These are phyloP conservation scores for Regulus satrapa DNA, from an alignment of 2,113 vertebrate genomes.

Conservation along the genomic window DNA sequence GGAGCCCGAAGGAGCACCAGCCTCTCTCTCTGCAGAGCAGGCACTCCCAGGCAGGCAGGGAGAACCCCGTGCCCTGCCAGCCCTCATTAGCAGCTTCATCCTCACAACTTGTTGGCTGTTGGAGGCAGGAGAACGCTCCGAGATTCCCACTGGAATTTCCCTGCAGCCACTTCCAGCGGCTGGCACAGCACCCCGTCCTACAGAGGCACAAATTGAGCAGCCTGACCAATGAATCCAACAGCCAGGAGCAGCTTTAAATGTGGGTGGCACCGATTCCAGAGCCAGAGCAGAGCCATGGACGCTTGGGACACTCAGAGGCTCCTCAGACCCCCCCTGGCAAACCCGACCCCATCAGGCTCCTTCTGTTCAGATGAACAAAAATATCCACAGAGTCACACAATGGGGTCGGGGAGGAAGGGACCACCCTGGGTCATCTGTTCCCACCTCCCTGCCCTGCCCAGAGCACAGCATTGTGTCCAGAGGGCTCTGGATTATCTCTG, in stretches of 20 bases:
- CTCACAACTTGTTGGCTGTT: not conserved
- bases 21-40: constrained; percentile 30
- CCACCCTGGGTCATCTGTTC: not conserved
- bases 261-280: not conserved
- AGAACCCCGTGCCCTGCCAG: constrained; percentile 9
- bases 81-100: not conserved
- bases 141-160: not conserved
- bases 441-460: not conserved
- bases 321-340: not conserved
- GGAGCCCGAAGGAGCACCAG: constrained; percentile 48
- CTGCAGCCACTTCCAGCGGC: not conserved
- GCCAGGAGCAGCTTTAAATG: not conserved
- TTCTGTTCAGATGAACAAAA: not conserved
- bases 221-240: not conserved
- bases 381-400: not conserved
- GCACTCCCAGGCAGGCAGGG: not conserved
- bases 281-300: not conserved
- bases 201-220: not conserved
- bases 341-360: rapidly evolving
- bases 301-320: not conserved
- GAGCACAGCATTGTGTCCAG: not conserved
- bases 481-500: not conserved
- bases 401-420: not conserved
- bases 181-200: rapidly evolving
- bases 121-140: not conserved